Evolutionary conservation across 92 coral and sea anemone genomes (phyloP).

Genomic region (Palythoa grandiflora): DNA sequence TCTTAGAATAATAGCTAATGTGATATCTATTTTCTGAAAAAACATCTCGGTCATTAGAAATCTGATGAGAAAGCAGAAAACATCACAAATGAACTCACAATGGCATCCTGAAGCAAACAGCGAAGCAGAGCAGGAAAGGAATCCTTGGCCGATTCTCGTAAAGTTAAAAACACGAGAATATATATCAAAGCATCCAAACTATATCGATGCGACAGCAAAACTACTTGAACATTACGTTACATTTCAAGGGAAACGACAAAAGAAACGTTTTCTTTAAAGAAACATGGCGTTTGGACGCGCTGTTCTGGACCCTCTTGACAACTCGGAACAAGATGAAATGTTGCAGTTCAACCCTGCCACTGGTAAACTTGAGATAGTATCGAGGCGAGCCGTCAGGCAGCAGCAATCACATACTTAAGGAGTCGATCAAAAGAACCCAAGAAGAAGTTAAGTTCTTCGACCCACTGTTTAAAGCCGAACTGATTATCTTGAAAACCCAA

Average conservation of each 20-base stretch:
- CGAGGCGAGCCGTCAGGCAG: constrained; percentile 43
- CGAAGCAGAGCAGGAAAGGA: neutral
- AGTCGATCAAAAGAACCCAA: constrained; percentile 7
- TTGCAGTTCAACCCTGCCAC: constrained; percentile 83
- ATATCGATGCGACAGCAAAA: too few relatives aligned
- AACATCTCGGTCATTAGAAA: neutral
- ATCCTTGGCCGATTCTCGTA: neutral
- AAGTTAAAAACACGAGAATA: neutral
- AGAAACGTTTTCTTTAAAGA: neutral
- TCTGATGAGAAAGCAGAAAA: neutral
- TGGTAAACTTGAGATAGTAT: constrained; percentile 77
- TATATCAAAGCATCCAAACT: too few relatives aligned
- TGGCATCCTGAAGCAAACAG: neutral
- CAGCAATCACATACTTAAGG: constrained; percentile 32
- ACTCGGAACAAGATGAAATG: constrained; percentile 48
- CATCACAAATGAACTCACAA: neutral
- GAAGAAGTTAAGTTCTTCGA: too few relatives aligned
- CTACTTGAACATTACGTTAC: too few relatives aligned
- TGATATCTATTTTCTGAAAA: constrained; percentile 1
- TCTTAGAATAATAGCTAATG: neutral
- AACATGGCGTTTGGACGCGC: constrained; percentile 5
- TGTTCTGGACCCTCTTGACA: constrained; percentile 56
- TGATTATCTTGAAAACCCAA: too few relatives aligned
- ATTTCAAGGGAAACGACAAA: too few relatives aligned
- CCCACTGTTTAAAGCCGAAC: too few relatives aligned